Base-by-base conservation (phyloP, 2,113 vertebrate genomes). In the Cephalopterus ornatus region DNA sequence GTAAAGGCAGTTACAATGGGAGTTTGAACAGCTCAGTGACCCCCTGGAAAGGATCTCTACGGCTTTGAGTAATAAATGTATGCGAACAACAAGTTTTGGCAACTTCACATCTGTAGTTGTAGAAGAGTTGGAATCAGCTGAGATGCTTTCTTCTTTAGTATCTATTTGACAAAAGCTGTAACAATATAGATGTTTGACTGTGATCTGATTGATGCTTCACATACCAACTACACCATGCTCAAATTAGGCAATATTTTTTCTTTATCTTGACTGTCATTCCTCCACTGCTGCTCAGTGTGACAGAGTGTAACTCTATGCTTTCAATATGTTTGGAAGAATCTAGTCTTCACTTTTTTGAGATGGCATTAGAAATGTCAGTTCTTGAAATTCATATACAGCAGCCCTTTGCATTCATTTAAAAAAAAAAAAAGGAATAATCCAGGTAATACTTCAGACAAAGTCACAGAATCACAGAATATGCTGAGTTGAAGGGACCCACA, bases 71-170 rank as follows among this genome's bases (percentile, higher is more conserved):
- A 21, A 5, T 30, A 22, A 41, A 27, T 20, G 5, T 52, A n/a
- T 63, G 44, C 52, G 28, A 26, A 46, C 32, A 75, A 8, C 4
- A 41, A 66, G 11, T 46, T 18, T 26, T 50, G 82, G 23, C 46
- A 83, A 11, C 0, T 0, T n/a, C 62, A 24, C 6, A 4, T 37
- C 17, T 61, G 26, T 56, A 61, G 20, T 5, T 74, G 32, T 70
- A 73, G 20, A 13, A n/a, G 32, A 68, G 20, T 44, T 73, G n/a
- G 49, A 92, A 74, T 8, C 18, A 79, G n/a, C 30, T 65, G 75
- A 83, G 23, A 10, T 65, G 8, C 7, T 87, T 67, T 74, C 8
- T 75, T 78, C 49, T 19, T 12, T 42, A 27, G 28, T 41, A 41
- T 33, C 23, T 71, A 0, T 59, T 52, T 91, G 42, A 70, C 46